These are phyloP conservation scores for Thymelicus acteon DNA, from an alignment of 2,888 invertebrate genomes.

Conservation along the genomic window DNA sequence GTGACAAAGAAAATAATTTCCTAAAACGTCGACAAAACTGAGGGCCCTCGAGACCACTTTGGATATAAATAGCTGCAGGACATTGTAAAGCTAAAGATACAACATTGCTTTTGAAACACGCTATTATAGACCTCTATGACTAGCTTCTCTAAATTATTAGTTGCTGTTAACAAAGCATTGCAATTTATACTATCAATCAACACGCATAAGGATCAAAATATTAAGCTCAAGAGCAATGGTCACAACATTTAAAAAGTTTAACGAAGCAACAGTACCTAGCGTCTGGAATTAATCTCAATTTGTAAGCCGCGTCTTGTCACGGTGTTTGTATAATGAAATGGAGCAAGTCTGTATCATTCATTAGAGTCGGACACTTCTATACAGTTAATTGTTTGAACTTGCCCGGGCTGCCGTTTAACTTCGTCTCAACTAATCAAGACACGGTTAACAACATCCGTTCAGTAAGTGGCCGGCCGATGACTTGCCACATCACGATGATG, in stretches of 20 bases:
- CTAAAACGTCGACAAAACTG: conserved; percentile 48
- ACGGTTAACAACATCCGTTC: conserved; percentile 82
- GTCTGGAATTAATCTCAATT: conserved; percentile 81
- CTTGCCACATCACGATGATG: conserved; percentile 75
- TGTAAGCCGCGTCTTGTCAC: conserved; percentile 78
- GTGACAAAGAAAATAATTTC: conserved; percentile 39
- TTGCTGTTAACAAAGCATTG: not conserved
- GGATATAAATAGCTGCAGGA: conserved; percentile 66
- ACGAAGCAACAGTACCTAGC: conserved; percentile 53
- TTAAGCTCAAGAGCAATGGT: not conserved
- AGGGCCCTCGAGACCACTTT: conserved; percentile 49
- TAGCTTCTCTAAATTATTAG: conserved; percentile 22
- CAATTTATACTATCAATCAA: not conserved
- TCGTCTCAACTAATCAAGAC: conserved; percentile 81
- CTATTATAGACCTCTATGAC: conserved; percentile 46
- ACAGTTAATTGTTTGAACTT: conserved; percentile 84
- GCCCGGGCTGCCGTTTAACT: conserved; percentile 77
- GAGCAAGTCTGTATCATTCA: conserved; percentile 80
- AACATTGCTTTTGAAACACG: conserved; percentile 57
- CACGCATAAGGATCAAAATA: conserved; percentile 11
- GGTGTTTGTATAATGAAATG: conserved; percentile 81
- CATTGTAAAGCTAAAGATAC: conserved; percentile 62
- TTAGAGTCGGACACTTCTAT: conserved; percentile 83
- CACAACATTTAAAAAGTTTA: conserved; percentile 6
- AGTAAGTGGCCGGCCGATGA: conserved; percentile 78